Evolutionary conservation across 2,113 vertebrate genomes (phyloP).

Genomic region (Psittacara wagleri): DNA sequence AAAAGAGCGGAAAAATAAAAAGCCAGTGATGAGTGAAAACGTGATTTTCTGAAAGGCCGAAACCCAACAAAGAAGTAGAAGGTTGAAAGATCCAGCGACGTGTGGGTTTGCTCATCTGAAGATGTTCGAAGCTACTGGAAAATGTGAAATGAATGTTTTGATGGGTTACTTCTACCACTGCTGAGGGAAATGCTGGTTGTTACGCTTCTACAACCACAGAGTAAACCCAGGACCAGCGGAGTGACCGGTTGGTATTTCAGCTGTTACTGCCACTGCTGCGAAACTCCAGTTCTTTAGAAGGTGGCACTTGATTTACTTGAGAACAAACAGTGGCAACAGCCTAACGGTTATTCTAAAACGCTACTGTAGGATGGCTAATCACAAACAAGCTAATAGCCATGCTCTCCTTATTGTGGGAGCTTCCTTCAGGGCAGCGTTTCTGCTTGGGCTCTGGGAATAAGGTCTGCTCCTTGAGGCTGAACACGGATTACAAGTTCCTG

Average conservation of each 20-base stretch:
- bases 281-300: not conserved
- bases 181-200: not conserved
- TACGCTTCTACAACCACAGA: not conserved
- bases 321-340: not conserved
- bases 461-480: not conserved
- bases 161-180: not conserved
- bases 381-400: not conserved
- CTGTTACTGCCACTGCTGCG: not conserved
- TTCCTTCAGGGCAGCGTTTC: not conserved
- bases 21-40: fast-evolving
- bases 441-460: not conserved
- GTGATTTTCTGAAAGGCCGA: not conserved
- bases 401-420: not conserved
- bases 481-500: not conserved
- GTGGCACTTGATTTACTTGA: not conserved
- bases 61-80: not conserved
- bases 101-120: not conserved
- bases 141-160: not conserved
- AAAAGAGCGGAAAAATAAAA: not conserved
- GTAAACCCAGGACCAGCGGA: not conserved
- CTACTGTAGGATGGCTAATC: not conserved
- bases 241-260: not conserved
- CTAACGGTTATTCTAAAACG: not conserved
- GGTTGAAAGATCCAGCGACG: not conserved
- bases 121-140: not conserved